These are phyloP conservation scores for Erpornis zantholeuca DNA, from an alignment of 2,113 vertebrate genomes.

Conservation along the genomic window DNA sequence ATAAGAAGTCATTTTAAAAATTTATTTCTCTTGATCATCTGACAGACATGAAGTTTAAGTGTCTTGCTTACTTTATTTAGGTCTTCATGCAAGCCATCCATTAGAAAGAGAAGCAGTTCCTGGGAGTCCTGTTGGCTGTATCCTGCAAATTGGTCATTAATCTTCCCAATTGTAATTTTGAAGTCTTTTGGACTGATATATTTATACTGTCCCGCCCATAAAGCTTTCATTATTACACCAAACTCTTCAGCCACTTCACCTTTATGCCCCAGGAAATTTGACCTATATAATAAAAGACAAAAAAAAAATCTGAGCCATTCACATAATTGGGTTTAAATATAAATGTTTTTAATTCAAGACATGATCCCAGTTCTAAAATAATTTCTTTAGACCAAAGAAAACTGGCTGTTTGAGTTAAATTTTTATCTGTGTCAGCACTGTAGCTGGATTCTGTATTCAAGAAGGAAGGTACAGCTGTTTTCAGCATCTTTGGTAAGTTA, in stretches of 20 bases:
- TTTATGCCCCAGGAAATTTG: slow-evolving; percentile 93
- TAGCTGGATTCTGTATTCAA: neutral
- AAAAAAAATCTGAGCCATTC: neutral
- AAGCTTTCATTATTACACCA: slow-evolving; percentile 94
- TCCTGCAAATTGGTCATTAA: slow-evolving; percentile 93
- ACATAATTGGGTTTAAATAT: neutral
- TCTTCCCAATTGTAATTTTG: slow-evolving; percentile 94
- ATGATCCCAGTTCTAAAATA: neutral
- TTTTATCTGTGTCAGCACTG: neutral
- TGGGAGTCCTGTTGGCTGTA: slow-evolving; percentile 97
- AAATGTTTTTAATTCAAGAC: neutral
- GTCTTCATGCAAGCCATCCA: slow-evolving; percentile 98
- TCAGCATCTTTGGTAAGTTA: neutral
- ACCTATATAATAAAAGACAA: slow-evolving; percentile 70
- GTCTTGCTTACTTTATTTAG: slow-evolving; percentile 89
- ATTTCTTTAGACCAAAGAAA: neutral
- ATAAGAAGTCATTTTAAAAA: neutral
- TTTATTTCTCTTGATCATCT: neutral
- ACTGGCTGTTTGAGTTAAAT: neutral
- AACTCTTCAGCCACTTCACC: slow-evolving; percentile 98
- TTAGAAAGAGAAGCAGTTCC: slow-evolving; percentile 94
- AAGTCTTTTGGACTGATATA: slow-evolving; percentile 95
- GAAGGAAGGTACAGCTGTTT: neutral
- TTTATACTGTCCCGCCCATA: slow-evolving; percentile 94
- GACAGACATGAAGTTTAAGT: neutral